Conservation (phyloP, 1,140 invertebrate species). For the Formica selysi region DNA sequence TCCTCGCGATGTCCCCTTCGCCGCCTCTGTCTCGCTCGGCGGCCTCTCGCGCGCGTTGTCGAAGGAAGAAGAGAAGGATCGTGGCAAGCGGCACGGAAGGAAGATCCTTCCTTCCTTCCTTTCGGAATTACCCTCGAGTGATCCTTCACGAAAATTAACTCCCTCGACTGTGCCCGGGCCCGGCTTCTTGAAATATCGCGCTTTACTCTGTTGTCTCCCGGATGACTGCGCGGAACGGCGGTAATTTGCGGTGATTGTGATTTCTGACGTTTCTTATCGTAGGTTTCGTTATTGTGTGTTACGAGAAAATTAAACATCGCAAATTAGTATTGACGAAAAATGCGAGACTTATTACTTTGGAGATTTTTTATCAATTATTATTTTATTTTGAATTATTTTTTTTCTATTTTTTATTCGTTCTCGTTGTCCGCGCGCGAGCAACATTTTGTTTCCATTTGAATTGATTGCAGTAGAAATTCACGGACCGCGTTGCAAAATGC, state of each 20-base stretch:
- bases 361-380: constrained; percentile 15
- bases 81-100: constrained; percentile 50
- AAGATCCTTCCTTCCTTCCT: constrained; percentile 53
- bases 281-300: background rate
- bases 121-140: constrained; percentile 54
- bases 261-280: constrained; percentile 9
- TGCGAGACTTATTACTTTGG: background rate
- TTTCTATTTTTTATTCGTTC: background rate
- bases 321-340: background rate
- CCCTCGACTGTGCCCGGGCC: constrained; percentile 28
- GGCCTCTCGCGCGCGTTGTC: constrained; percentile 34
- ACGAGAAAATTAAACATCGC: background rate
- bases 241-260: constrained; percentile 28
- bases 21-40: background rate
- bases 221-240: constrained; percentile 1
- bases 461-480: constrained; percentile 24
- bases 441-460: constrained; percentile 29
- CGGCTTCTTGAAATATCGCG: constrained; percentile 44
- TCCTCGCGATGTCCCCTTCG: constrained; percentile 5
- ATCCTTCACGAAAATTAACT: constrained; percentile 61
- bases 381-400: background rate
- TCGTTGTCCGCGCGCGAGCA: background rate
- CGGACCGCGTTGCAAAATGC: background rate
- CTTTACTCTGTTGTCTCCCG: constrained; percentile 27
- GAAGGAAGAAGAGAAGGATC: constrained; percentile 17